Base-by-base conservation (phyloP, 2,797 vertebrate species). In the Phaenicophaeus curvirostris region DNA sequence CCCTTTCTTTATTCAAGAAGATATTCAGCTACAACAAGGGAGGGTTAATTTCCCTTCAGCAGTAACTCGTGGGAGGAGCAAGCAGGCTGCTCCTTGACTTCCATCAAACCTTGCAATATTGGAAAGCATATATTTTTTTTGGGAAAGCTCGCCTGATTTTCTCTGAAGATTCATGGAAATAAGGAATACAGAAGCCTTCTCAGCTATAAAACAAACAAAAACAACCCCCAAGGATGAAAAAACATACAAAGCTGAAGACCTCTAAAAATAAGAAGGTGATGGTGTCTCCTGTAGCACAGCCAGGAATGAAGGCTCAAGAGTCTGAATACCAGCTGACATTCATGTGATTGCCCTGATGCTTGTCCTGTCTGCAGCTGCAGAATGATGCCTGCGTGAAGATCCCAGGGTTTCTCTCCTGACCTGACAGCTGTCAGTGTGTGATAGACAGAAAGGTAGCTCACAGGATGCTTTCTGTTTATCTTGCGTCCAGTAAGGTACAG, bases 91-190 rank as follows among this genome's bases (percentile, higher is more conserved):
- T 82, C 21, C 59, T 66, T 4, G 2, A 6, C 55, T 71, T 62
- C 57, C 44, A 25, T 23, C 44, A 61, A 5, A 33, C 31, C n/a
- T 18, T n/a, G 27, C 3, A 35, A 11, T 18, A 54, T 3, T 46
- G 21, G 48, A 50, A 69, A 65, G 1, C 13, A 9, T 6, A 11
- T 0, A 6, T 28, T 66, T 51, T 21, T 2, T 0, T 13, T 33
- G 30, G 30, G 3, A 37, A 23, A 55, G 1, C 1, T 33, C 73
- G 30, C 24, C 19, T 61, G 8, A 20, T 77, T 67, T 41, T 42
- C 59, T 68, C 54, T 65, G 17, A 74, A 54, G 11, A 1, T 3
- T 41, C 44, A 57, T 51, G 21, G 50, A 72, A 72, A 31, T 5
- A 25, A 61, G 8, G 17, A 61, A 19, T 9, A 24, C 21, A 42